These are phyloP conservation scores for Subacronicta megacephala DNA, from an alignment of 2,888 invertebrate species.

Conservation along the genomic window DNA sequence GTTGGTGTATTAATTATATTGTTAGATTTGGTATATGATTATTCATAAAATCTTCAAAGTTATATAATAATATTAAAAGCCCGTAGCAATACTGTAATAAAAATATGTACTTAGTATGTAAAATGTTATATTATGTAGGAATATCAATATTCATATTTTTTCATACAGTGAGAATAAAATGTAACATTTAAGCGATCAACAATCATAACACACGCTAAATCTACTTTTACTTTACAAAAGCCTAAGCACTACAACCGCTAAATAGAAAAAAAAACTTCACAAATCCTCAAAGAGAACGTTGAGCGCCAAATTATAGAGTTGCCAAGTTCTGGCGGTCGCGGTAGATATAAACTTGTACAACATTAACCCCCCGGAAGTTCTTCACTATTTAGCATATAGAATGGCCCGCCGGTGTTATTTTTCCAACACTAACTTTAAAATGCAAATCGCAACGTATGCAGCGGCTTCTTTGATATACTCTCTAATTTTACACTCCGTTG, in stretches of 20 bases:
- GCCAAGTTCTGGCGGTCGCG: conserved; percentile 45
- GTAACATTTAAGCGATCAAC: neutral
- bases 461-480: conserved; percentile 64
- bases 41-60: too few relatives aligned
- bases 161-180: neutral
- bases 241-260: neutral
- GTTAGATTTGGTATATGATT: too few relatives aligned
- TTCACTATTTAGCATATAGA: conserved; percentile 76
- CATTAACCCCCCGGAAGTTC: conserved; percentile 67
- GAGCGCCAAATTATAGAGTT: conserved; percentile 50
- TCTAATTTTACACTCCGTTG: conserved; percentile 47
- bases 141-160: too few relatives aligned
- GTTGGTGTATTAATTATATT: too few relatives aligned
- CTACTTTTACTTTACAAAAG: conserved; percentile 8
- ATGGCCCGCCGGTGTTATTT: conserved; percentile 70
- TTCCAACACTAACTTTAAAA: conserved; percentile 75
- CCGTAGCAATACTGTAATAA: too few relatives aligned
- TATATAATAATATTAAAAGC: too few relatives aligned
- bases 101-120: too few relatives aligned
- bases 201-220: conserved; percentile 1
- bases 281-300: conserved; percentile 34
- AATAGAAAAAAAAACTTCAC: conserved; percentile 30
- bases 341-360: conserved; percentile 68
- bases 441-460: conserved; percentile 72
- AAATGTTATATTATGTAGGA: too few relatives aligned